Evolutionary conservation across 1,140 invertebrate species (phyloP), one percentile per base, ranked within the genome.

Genomic region (Plectrocnemia conspersa): DNA sequence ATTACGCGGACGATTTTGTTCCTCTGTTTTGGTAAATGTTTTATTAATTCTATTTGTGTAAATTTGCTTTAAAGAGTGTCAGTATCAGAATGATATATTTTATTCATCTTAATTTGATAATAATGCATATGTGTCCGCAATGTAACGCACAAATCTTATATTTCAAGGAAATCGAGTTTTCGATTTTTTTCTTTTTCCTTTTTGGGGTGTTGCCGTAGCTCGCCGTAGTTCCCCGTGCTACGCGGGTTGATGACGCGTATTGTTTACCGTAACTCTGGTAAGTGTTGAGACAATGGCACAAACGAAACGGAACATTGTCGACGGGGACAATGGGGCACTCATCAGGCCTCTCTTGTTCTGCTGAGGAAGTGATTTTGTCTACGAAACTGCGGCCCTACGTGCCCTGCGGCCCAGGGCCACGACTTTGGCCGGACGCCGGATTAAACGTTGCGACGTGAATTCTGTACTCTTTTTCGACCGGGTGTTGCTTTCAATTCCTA

Each of bases 361-460:
- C 38, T 10, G 54, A 61, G 59, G 59, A 61, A 61, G 52, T 48
- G 54, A 54, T 55, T 60, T 61, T 53, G 59, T 61, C 55, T 61
- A 53, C 50, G 53, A 41, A 33, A 23, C 47, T 23, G 21, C 15
- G 38, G 41, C 24, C 25, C 19, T 22, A 50, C 35, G 47, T 36
- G 22, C 47, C 11, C 7, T 16, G 21, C 25, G 16, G 29, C 35
- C 38, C 22, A 29, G 36, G 50, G 22, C 50, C 36, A 16, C 36
- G 50, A 33, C 46, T 38, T 16, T 38, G 35, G 11, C 42, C 42
- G 21, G 21, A 9, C 11, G 11, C 21, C n/a, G 23, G 10, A 27
- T 15, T 36, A 24, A 36, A 50, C 47, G 36, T 10, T 32, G 25
- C 38, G 18, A 27, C 38, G 38, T 52, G 24, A 3, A 42, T 16